Evolutionary conservation across 2,888 invertebrate species (phyloP).

Genomic region (Heptascelio sp.): DNA sequence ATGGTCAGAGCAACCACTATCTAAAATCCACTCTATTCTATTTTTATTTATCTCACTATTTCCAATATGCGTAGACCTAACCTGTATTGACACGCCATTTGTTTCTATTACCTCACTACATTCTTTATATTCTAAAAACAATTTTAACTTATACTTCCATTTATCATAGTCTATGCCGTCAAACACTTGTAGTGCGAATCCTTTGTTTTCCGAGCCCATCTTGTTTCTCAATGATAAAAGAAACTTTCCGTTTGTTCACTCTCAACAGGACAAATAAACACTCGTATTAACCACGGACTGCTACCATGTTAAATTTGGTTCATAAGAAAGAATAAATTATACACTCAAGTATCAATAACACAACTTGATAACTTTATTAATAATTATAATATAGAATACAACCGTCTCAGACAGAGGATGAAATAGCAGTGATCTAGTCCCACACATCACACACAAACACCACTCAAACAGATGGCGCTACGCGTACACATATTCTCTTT

Average conservation of each 20-base stretch:
- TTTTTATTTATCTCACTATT: background rate
- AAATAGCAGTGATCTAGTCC: too few species aligned
- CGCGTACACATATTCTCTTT: background rate
- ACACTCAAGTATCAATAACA: too few species aligned
- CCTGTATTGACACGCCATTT: background rate
- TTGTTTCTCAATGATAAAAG: background rate
- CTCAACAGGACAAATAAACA: background rate
- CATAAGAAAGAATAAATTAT: background rate
- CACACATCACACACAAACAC: too few species aligned
- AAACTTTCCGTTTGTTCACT: background rate
- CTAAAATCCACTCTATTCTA: constrained; percentile 43
- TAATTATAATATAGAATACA: background rate
- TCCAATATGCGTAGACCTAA: background rate
- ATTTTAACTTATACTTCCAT: constrained; percentile 55
- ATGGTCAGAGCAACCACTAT: constrained; percentile 65
- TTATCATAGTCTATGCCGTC: constrained; percentile 55
- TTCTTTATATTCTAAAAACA: constrained; percentile 57
- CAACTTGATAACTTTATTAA: too few species aligned
- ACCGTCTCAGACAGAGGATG: too few species aligned
- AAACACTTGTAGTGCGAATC: constrained; percentile 51
- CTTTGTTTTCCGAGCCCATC: constrained; percentile 7
- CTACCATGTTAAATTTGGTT: constrained; percentile 13
- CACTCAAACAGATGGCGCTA: background rate
- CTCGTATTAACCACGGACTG: background rate
- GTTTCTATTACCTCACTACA: constrained; percentile 46